Conservation (phyloP, 2,113 vertebrate genomes). For the Zapus hudsonius region DNA sequence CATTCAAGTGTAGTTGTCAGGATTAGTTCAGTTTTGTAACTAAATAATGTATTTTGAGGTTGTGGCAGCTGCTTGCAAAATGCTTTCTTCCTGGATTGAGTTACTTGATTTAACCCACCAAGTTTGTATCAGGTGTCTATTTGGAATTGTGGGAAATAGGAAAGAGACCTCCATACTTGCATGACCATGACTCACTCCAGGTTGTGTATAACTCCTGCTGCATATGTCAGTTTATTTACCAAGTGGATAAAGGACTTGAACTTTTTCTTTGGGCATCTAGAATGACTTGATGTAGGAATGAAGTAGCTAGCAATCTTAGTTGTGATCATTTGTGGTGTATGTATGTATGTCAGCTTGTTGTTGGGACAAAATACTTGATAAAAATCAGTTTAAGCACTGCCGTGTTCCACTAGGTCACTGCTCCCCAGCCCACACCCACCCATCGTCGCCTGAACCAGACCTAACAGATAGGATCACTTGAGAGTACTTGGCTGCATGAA, state of each 20-base stretch:
- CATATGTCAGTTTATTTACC: background rate
- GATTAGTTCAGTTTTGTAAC: background rate
- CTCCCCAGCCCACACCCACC: background rate
- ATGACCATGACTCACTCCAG: too few relatives aligned
- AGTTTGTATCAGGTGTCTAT: background rate
- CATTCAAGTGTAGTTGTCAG: background rate
- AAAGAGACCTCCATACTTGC: background rate
- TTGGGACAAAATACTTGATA: too few relatives aligned
- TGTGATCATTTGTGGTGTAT: background rate
- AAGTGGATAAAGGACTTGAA: background rate
- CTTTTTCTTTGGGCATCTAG: background rate
- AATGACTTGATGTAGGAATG: background rate
- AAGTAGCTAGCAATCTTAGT: background rate
- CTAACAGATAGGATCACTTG: constrained; percentile 6
- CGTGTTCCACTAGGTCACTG: background rate
- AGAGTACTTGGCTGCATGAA: background rate
- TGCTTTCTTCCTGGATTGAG: background rate
- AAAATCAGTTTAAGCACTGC: background rate
- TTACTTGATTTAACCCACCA: background rate
- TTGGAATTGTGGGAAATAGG: background rate
- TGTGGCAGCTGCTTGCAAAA: background rate
- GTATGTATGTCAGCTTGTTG: too few relatives aligned
- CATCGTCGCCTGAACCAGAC: constrained; percentile 47
- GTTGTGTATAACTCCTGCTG: background rate
- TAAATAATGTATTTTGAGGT: background rate